Conservation (phyloP, 2,797 vertebrate species). For the Crax fasciolata region DNA sequence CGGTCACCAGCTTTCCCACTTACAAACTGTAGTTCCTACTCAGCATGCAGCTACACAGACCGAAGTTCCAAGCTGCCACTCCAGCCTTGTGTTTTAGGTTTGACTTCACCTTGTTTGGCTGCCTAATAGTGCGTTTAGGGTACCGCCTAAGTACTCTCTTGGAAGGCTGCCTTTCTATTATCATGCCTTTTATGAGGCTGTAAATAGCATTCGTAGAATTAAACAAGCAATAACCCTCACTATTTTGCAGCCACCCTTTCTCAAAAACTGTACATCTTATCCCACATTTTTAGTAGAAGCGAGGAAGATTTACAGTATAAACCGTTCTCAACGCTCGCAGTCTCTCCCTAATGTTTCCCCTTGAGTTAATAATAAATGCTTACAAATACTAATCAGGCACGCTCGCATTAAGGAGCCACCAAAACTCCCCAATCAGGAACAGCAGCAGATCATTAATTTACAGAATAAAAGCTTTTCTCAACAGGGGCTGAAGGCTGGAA, state of each 20-base stretch:
- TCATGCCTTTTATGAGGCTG: conserved; percentile 47
- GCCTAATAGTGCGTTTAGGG: not conserved
- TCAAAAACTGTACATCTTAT: not conserved
- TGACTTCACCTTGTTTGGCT: conserved; percentile 8
- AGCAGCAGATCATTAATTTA: conserved; percentile 34
- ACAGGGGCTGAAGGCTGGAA: conserved; percentile 5
- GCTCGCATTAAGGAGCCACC: not conserved
- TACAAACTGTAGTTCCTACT: no score
- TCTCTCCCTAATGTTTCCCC: not conserved
- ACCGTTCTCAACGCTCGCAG: not conserved
- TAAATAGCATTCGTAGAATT: conserved; percentile 69
- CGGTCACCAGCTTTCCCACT: not conserved
- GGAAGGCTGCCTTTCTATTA: conserved; percentile 67
- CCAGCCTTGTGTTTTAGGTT: not conserved
- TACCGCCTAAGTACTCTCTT: conserved; percentile 29
- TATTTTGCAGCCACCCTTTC: conserved; percentile 22
- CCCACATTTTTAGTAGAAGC: not conserved
- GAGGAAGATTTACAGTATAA: not conserved
- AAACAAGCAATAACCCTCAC: conserved; percentile 62
- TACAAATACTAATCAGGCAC: not conserved
- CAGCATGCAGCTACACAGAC: not conserved
- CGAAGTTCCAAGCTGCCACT: not conserved
- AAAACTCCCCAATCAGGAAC: conserved; percentile 22
- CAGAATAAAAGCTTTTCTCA: conserved; percentile 46
- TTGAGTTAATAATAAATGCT: conserved; percentile 3